These are phyloP conservation scores for Omphaloscelis lunosa DNA, from an alignment of 2,888 invertebrate genomes.

Conservation along the genomic window DNA sequence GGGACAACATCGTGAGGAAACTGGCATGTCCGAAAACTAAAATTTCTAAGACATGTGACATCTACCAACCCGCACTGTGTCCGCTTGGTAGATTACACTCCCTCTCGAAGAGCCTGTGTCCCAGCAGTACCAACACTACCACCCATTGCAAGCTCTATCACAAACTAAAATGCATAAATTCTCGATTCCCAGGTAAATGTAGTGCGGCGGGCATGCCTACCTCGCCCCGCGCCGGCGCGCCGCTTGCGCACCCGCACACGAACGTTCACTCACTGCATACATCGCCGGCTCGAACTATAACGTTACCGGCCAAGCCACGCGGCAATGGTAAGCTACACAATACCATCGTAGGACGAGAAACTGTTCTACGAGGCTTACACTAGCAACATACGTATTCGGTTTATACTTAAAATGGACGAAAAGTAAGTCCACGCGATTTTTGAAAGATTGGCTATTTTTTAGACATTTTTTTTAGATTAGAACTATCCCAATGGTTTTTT, in stretches of 20 bases:
- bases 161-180: background rate
- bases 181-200: slow-evolving; percentile 66
- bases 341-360: slow-evolving; percentile 47
- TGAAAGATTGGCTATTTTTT: slow-evolving; percentile 66
- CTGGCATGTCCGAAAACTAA: too few relatives aligned
- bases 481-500: slow-evolving; percentile 19
- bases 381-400: slow-evolving; percentile 61
- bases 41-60: too few relatives aligned
- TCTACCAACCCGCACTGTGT: too few relatives aligned
- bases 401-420: slow-evolving; percentile 59
- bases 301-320: slow-evolving; percentile 50
- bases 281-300: slow-evolving; percentile 74
- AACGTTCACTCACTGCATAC: slow-evolving; percentile 44
- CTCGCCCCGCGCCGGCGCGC: slow-evolving; percentile 49
- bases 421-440: slow-evolving; percentile 49
- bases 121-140: background rate
- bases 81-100: too few relatives aligned
- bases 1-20: too few relatives aligned
- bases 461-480: slow-evolving; percentile 25
- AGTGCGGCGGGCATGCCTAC: slow-evolving; percentile 59
- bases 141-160: background rate
- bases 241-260: slow-evolving; percentile 61
- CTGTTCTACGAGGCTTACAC: slow-evolving; percentile 56
- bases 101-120: too few relatives aligned
- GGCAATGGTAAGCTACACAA: slow-evolving; percentile 66